A percentile compares a stretch with the other conserved stretches of the same genome.
Evolutionary conservation across 2,113 vertebrate species (phyloP).

Genomic region (Monopterus albus): DNA sequence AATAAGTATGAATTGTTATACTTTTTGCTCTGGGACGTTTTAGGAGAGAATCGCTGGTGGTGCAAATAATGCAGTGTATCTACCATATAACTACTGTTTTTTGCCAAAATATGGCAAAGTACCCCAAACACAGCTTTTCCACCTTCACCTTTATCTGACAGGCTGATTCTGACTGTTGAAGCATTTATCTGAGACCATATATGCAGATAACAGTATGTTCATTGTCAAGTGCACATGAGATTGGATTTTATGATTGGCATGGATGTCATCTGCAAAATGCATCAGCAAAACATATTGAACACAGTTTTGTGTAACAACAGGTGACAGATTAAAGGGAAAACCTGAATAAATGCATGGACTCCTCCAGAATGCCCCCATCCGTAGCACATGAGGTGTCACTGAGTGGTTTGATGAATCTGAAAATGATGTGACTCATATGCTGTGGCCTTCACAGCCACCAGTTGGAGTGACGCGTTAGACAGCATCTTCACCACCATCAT

Average conservation of each 20-base stretch:
- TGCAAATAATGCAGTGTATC: not conserved
- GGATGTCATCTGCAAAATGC: not conserved
- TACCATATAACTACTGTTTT: not conserved
- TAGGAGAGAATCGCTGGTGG: not conserved
- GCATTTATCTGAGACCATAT: too few relatives aligned
- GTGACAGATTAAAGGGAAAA: too few relatives aligned
- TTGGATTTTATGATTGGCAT: not conserved
- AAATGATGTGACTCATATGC: too few relatives aligned
- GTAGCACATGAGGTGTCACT: too few relatives aligned
- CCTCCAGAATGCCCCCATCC: too few relatives aligned
- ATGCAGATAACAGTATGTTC: too few relatives aligned
- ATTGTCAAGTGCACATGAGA: slow-evolving; percentile 14
- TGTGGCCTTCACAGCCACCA: too few relatives aligned
- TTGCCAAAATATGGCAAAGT: not conserved
- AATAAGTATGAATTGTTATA: not conserved
- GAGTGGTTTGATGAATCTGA: too few relatives aligned
- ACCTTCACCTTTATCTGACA: not conserved
- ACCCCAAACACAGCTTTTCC: not conserved
- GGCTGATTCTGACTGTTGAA: too few relatives aligned
- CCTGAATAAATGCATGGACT: too few relatives aligned
- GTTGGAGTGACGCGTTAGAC: too few relatives aligned
- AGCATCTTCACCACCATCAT: too few relatives aligned
- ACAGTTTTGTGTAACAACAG: slow-evolving; percentile 9
- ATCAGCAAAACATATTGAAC: slow-evolving; percentile 1
- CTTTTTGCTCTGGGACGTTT: not conserved